These are phyloP conservation scores for Paraescarpia echinospica DNA, from an alignment of 1,140 invertebrate genomes.

Conservation along the genomic window DNA sequence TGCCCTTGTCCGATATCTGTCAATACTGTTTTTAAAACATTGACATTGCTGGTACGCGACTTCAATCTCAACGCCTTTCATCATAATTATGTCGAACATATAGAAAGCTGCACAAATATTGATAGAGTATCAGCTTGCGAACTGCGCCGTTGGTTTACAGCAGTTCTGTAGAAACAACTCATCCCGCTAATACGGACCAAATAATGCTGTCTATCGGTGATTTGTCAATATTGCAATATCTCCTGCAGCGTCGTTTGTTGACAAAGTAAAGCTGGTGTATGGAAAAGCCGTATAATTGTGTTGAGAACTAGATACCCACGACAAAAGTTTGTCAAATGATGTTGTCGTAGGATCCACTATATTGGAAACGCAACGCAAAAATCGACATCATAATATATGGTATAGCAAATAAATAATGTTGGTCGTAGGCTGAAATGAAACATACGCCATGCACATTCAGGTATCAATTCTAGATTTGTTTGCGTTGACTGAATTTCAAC, in stretches of 20 bases:
- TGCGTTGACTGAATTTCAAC: no score
- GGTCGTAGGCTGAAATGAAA: background rate
- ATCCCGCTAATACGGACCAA: background rate
- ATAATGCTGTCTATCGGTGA: background rate
- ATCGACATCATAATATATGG: background rate
- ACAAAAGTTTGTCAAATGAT: background rate
- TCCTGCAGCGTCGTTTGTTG: background rate
- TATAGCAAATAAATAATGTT: background rate
- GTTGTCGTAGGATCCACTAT: background rate
- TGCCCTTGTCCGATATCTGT: background rate
- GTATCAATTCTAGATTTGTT: no score
- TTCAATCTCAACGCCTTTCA: background rate
- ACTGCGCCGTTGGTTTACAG: background rate
- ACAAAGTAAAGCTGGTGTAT: background rate
- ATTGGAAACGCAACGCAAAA: background rate
- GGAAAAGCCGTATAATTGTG: background rate
- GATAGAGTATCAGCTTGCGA: background rate
- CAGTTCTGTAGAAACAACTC: background rate
- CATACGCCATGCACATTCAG: no score
- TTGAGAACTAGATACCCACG: background rate
- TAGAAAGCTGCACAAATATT: background rate
- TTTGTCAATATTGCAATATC: background rate
- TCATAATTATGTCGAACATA: background rate
- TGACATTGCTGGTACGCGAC: background rate
- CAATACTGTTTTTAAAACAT: background rate